Conservation (phyloP, 2,888 invertebrate species). For the Argynnis bischoffii region DNA sequence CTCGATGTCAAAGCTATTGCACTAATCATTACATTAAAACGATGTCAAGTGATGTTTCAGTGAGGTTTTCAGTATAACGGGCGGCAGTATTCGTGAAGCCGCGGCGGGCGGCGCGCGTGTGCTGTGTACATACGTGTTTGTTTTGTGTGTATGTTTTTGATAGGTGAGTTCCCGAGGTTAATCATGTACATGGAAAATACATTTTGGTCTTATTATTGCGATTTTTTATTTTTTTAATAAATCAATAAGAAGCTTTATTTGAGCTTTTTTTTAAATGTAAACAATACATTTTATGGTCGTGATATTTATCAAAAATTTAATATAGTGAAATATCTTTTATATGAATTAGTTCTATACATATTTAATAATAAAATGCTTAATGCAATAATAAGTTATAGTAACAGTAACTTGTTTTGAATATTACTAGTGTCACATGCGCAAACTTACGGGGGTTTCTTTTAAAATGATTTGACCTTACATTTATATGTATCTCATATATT, state of each 20-base stretch:
- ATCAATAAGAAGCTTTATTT: background rate
- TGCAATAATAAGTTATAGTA: too few relatives aligned
- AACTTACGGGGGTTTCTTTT: too few relatives aligned
- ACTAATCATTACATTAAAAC: constrained; percentile 7
- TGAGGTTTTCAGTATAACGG: constrained; percentile 45
- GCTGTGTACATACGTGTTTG: constrained; percentile 33
- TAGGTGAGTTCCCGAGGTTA: constrained; percentile 43
- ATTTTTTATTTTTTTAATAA: background rate
- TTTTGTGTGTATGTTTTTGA: constrained; percentile 38
- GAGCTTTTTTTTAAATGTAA: constrained; percentile 6
- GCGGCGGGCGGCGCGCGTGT: constrained; percentile 58
- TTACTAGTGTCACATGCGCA: too few relatives aligned
- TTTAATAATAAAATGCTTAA: too few relatives aligned
- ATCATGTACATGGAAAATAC: background rate
- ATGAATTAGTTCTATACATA: too few relatives aligned
- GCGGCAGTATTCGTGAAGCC: constrained; percentile 64
- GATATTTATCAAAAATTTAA: background rate
- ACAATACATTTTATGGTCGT: background rate
- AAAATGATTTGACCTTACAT: too few relatives aligned
- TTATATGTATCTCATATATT: too few relatives aligned
- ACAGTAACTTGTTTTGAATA: too few relatives aligned
- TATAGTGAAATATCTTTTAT: too few relatives aligned
- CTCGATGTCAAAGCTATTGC: background rate
- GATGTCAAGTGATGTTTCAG: constrained; percentile 30
- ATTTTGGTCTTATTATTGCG: background rate